These are phyloP conservation scores for Onychorhynchus coronatus DNA, from an alignment of 2,113 vertebrate genomes.

Conservation along the genomic window DNA sequence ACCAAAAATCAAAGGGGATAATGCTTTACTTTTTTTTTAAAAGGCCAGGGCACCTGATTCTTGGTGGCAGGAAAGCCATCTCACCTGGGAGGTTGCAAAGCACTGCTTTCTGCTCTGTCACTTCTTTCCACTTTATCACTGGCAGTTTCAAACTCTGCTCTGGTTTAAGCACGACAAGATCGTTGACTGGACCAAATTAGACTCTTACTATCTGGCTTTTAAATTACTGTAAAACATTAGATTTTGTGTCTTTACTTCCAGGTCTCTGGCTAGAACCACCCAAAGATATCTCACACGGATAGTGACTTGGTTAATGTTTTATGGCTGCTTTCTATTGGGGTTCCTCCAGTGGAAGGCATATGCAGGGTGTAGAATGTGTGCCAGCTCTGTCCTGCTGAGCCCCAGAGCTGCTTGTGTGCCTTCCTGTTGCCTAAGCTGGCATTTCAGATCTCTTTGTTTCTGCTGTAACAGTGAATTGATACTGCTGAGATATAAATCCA, in stretches of 20 bases:
- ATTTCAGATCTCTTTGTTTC: slow-evolving; percentile 15
- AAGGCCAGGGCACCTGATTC: not conserved
- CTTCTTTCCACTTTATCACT: not conserved
- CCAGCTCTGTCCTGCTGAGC: not conserved
- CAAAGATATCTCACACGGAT: not conserved
- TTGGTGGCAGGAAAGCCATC: not conserved
- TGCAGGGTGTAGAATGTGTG: not conserved
- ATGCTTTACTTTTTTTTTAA: not conserved
- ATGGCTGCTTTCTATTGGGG: not conserved
- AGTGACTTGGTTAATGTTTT: not conserved
- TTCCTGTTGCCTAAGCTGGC: not conserved
- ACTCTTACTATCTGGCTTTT: not conserved
- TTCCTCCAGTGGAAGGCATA: not conserved
- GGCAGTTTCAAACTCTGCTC: not conserved
- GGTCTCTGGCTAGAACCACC: not conserved
- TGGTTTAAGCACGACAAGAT: not conserved
- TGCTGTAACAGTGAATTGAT: not conserved
- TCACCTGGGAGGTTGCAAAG: not conserved
- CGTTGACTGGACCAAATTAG: not conserved
- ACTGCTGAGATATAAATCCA: slow-evolving; percentile 28
- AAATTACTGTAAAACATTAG: not conserved
- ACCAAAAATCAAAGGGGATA: not conserved
- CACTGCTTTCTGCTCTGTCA: not conserved
- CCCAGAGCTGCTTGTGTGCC: not conserved
- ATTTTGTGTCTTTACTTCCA: not conserved